These are phyloP conservation scores for Acronicta leporina DNA, from an alignment of 2,888 invertebrate genomes.

Conservation along the genomic window DNA sequence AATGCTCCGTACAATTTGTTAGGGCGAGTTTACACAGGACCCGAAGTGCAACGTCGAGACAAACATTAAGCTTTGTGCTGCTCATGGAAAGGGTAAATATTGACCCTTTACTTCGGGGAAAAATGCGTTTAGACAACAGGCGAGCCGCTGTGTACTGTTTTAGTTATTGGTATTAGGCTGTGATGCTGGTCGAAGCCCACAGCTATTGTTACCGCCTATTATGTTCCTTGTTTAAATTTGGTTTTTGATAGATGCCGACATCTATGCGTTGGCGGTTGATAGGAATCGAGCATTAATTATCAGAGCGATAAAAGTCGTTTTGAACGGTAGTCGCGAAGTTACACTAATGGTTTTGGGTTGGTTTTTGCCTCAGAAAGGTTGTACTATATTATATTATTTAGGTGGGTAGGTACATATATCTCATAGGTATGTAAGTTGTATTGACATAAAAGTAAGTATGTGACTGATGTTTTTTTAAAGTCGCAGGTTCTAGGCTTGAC, in stretches of 20 bases:
- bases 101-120: slow-evolving; percentile 84
- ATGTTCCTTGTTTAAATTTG: slow-evolving; percentile 59
- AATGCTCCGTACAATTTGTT: slow-evolving; percentile 75
- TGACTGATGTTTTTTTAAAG: slow-evolving; percentile 2
- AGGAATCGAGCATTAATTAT: slow-evolving; percentile 77
- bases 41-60: slow-evolving; percentile 86
- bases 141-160: slow-evolving; percentile 83
- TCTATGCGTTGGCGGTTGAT: slow-evolving; percentile 60
- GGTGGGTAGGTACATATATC: slow-evolving; percentile 27
- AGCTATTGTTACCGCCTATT: slow-evolving; percentile 67
- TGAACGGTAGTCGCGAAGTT: slow-evolving; percentile 70
- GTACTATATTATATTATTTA: slow-evolving; percentile 34
- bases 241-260: slow-evolving; percentile 68
- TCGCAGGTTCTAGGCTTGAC: too few relatives aligned
- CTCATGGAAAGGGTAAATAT: slow-evolving; percentile 86
- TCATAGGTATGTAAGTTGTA: slow-evolving; percentile 29
- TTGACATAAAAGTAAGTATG: slow-evolving; percentile 17
- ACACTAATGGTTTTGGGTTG: slow-evolving; percentile 48
- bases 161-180: slow-evolving; percentile 85
- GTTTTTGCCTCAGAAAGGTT: slow-evolving; percentile 33
- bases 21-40: slow-evolving; percentile 86
- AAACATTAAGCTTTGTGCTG: slow-evolving; percentile 87
- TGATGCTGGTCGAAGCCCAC: slow-evolving; percentile 67
- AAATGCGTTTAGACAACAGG: slow-evolving; percentile 86
- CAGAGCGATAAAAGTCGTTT: slow-evolving; percentile 71